Base-by-base conservation (phyloP, 2,797 vertebrate species). In the Halcyon badia region DNA sequence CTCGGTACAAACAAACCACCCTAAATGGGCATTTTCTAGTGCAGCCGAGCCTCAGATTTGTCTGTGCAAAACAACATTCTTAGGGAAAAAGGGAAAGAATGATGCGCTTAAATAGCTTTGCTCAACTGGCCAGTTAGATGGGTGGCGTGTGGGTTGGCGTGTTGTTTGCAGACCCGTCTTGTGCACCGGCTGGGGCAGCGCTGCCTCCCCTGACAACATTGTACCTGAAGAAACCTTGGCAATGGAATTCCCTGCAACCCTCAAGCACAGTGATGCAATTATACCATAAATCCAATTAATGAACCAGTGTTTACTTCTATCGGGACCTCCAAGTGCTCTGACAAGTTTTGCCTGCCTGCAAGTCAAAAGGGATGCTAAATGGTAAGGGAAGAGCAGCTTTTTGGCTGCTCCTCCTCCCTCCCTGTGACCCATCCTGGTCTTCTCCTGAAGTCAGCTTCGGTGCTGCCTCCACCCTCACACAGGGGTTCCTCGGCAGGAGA, bases 211-310 rank as follows among this genome's bases (percentile, higher is more conserved):
- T 52, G 51, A 66, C 33, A 48, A 80, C 66, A 8, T 60, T 90
- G 89, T 90, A 87, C 85, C 83, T 87, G 64, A 91, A 77, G 70
- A 91, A 83, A 65, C 21, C 22, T 9, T 77, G 61, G 54, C 85
- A 91, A 71, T 71, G 33, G 44, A 85, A 92, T 77, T 90, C 83
- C 71, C 68, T 87, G 91, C 83, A 87, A 90, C 57, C 64, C 71
- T 92, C 71, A 85, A 94, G 91, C 68, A 64, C 56, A 48, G 77
- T 49, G 48, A 73, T 90, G 62, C 70, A 94, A 94, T 95, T 97
- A 80, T 77, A 87, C 39, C 39, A 71, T 93, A 95, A 95, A 95
- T 95, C 83, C 88, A 91, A 96, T 95, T 93, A 94, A 95, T 94
- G 94, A 92, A 94, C 85, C 5, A 65, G 68, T 70, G 73, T 83